Evolutionary conservation across 1,140 invertebrate genomes (phyloP), one percentile per base, ranked within the genome.

Genomic region (Drosophila varians): DNA sequence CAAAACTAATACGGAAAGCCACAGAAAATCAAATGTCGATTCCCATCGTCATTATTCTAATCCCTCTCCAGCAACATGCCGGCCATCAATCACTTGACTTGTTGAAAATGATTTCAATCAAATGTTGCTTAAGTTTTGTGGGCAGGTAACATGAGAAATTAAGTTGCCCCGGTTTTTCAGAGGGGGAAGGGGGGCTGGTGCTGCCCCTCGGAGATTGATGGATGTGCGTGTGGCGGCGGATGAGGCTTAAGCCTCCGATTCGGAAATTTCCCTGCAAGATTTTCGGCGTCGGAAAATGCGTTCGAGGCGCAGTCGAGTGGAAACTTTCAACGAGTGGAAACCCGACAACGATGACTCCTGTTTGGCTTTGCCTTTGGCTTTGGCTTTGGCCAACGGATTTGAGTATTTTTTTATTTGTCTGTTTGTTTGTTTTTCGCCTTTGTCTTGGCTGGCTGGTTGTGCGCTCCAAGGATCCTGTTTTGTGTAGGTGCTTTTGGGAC

Each of bases 81-180:
- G 49, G 70, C 72, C 72, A 74, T 74, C 72, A 73, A 74, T 74
- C 72, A 74, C 72, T 74, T 74, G 72, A 66, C 71, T 74, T 74
- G 72, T 74, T 74, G 72, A 74, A 74, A 74, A 74, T 74, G 72
- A 74, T 74, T 74, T 74, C 72, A 74, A 74, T 74, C 72, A 66
- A 74, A 74, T 74, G 72, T 74, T 74, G 72, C 53, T 51, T 56
- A 53, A 58, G 47, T 66, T 66, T 66, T 66, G 70, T 52, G 71
- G 71, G 70, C 71, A 74, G 71, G 72, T 74, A 74, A 74, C 71
- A 74, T 66, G 72, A 66, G 71, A 66, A 74, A 74, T 74, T 74
- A 74, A 74, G 71, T 74, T 74, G 60, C 42, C 46, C 31, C 25
- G 16, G 19, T 42, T 26, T 62, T 45, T 31, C 8, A 45, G 34